Conservation (phyloP, 92 coral and sea anemone species). For the Pocillopora meandrina region DNA sequence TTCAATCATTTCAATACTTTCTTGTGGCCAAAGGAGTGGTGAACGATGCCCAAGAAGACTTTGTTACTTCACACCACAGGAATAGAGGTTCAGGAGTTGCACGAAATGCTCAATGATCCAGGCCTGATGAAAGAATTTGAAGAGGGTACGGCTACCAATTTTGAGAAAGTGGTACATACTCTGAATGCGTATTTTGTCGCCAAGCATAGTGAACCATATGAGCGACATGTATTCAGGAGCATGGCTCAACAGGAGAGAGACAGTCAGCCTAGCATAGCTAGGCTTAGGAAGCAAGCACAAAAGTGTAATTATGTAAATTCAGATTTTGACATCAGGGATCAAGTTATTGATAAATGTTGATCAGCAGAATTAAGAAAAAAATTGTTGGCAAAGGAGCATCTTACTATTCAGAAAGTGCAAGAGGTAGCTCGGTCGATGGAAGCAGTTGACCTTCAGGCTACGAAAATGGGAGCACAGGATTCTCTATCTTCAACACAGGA, state of each 20-base stretch:
- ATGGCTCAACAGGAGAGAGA: constrained; percentile 47
- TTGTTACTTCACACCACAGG: constrained; percentile 38
- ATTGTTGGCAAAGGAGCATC: constrained; percentile 34
- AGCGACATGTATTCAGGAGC: constrained; percentile 50
- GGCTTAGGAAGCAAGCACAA: constrained; percentile 35
- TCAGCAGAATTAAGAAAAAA: constrained; percentile 38
- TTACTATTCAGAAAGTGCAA: constrained; percentile 33
- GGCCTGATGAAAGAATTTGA: constrained; percentile 24
- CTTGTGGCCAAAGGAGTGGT: constrained; percentile 45
- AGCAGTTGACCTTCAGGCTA: constrained; percentile 36
- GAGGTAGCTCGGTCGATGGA: constrained; percentile 35
- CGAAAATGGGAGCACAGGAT: constrained; percentile 20
- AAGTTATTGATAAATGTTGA: constrained; percentile 47
- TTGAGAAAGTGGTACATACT: constrained; percentile 39
- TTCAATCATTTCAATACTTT: constrained; percentile 34
- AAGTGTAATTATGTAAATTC: constrained; percentile 44
- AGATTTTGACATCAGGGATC: constrained; percentile 53
- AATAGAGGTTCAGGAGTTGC: constrained; percentile 39
- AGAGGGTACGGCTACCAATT: constrained; percentile 31
- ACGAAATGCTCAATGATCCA: constrained; percentile 46
- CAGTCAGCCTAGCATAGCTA: constrained; percentile 38
- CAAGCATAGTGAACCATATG: constrained; percentile 49
- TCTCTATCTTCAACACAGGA: not conserved
- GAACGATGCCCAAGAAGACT: constrained; percentile 35
- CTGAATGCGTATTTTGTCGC: constrained; percentile 47